Base-by-base conservation (phyloP, 2,888 invertebrate genomes). In the Campoletis raptor region DNA sequence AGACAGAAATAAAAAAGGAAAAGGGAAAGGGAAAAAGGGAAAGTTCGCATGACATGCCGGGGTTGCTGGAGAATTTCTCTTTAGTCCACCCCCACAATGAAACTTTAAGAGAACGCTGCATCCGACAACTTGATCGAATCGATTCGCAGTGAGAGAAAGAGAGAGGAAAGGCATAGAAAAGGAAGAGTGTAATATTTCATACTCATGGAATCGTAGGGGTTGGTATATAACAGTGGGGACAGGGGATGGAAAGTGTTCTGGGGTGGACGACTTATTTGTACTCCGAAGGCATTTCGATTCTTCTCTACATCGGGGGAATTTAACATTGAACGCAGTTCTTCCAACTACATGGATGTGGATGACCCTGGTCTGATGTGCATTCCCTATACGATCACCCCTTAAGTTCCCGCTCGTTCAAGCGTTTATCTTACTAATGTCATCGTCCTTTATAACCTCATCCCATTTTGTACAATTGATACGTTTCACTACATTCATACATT, bases 351-450 rank as follows among this genome's bases (percentile, higher is more conserved):
- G 52, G 76, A 76, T 52, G 30, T 21, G 24, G 37, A 30, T 73
- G 67, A 64, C 64, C 42, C 73, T 74, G 12, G 40, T 12, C 64
- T 57, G 1, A 15, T 45, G 8, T 37, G 64, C 74, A 69, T 61
- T 67, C 74, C 80, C 80, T 21, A 24, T 64, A 54, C 10, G 24
- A 21, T 81, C 86, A 70, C 81, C 86, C 85, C 78, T 81, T 36
- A 37, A 45, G 69, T 81, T 74, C 54, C 37, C 61, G 83, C 83
- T 83, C 83, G 83, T 74, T 84, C 81, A 52, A 64, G 61, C 86
- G 81, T 84, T 86, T 86, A 86, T 86, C 83, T 86, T 86, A 73
- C 83, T 86, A 86, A 86, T 81, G 86, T 86, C 86, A 86, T 86
- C 86, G 81, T 42, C 64, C 86, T 81, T 54, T 24, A 81, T 79